Evolutionary conservation across 2,113 vertebrate genomes (phyloP).

Genomic region (Strigops habroptila): DNA sequence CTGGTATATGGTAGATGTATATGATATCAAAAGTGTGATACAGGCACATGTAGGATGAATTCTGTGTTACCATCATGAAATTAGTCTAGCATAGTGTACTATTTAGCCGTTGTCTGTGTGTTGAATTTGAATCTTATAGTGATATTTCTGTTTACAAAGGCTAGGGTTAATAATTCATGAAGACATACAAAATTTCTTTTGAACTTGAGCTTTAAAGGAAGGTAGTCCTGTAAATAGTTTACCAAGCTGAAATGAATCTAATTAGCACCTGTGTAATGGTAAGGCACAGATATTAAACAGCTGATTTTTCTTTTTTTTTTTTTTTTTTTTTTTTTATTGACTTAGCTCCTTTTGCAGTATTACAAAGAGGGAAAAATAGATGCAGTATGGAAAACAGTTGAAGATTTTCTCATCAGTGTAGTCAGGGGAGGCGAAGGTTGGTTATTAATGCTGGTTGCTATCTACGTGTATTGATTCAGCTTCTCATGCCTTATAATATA

Average conservation of each 20-base stretch:
- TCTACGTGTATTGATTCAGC: slow-evolving; percentile 42
- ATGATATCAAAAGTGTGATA: not conserved
- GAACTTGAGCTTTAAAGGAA: slow-evolving; percentile 57
- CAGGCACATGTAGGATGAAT: not conserved
- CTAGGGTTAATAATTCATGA: slow-evolving; percentile 32
- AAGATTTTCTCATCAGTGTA: slow-evolving; percentile 7
- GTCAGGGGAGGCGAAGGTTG: not conserved
- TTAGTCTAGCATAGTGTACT: not conserved
- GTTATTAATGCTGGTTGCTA: slow-evolving; percentile 4
- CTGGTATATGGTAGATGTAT: not conserved
- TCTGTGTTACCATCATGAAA: not conserved
- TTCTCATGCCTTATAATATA: slow-evolving; percentile 35
- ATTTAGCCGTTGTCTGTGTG: not conserved
- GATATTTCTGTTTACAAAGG: slow-evolving; percentile 1
- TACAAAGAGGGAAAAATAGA: slow-evolving; percentile 2
- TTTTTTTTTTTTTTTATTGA: not conserved
- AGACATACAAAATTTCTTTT: slow-evolving; percentile 10
- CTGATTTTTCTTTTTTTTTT: not conserved
- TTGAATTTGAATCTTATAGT: not conserved
- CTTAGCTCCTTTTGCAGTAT: slow-evolving; percentile 4
- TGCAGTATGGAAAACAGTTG: slow-evolving; percentile 12
- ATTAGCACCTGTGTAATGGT: slow-evolving; percentile 44
- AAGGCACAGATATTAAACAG: slow-evolving; percentile 17
- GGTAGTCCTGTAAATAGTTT: not conserved
- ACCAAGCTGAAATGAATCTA: slow-evolving; percentile 35